These are phyloP conservation scores for Phalacrocorax pelagicus DNA, from an alignment of 2,113 vertebrate species.

Conservation along the genomic window DNA sequence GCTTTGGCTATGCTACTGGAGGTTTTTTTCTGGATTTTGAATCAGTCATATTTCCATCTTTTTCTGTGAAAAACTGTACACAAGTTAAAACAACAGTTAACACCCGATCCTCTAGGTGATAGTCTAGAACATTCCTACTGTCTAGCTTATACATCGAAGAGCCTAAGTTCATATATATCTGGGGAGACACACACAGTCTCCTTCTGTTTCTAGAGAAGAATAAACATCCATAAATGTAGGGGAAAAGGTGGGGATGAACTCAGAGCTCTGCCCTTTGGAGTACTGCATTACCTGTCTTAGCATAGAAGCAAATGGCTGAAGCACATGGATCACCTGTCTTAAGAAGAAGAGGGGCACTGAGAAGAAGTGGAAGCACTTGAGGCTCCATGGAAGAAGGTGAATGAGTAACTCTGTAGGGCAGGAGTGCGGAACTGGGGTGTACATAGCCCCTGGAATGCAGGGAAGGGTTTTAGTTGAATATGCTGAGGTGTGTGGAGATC, in stretches of 20 bases:
- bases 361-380: background rate
- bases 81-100: background rate
- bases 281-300: background rate
- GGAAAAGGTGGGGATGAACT: background rate
- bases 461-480: background rate
- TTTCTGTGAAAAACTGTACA: background rate
- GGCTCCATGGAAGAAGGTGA: background rate
- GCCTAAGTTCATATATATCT: background rate
- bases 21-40: background rate
- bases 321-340: background rate
- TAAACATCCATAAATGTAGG: background rate
- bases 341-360: background rate
- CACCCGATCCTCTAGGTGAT: fast-evolving
- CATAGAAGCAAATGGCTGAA: background rate
- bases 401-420: background rate
- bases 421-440: background rate
- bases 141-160: background rate
- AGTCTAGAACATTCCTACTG: background rate
- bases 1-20: background rate
- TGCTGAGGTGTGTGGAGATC: no score
- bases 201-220: background rate
- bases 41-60: background rate
- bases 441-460: background rate
- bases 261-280: background rate
- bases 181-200: background rate